These are phyloP conservation scores for Acronicta leporina DNA, from an alignment of 2,888 invertebrate species.

Conservation along the genomic window DNA sequence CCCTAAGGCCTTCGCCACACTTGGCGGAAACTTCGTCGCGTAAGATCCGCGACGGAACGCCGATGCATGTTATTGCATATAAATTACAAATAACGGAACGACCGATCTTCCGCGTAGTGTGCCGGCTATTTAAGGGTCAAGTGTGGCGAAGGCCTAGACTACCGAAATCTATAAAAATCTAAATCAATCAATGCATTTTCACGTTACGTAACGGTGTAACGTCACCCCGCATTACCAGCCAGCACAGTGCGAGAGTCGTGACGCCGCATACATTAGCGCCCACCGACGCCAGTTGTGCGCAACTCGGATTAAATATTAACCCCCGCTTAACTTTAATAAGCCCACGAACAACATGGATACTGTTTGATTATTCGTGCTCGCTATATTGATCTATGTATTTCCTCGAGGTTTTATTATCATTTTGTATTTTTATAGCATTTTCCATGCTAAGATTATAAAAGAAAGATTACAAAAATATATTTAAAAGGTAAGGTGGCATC, in stretches of 20 bases:
- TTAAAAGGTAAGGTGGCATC: too few relatives aligned
- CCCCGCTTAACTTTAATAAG: constrained; percentile 73
- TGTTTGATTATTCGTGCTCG: constrained; percentile 63
- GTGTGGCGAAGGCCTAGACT: too few relatives aligned
- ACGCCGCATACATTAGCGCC: constrained; percentile 70
- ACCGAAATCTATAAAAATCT: neutral
- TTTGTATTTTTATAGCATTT: too few relatives aligned
- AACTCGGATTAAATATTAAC: constrained; percentile 72
- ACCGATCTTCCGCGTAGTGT: too few relatives aligned
- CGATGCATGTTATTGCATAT: too few relatives aligned
- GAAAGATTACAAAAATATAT: too few relatives aligned
- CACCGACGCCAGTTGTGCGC: constrained; percentile 58
- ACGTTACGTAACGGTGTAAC: constrained; percentile 49
- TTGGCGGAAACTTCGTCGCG: too few relatives aligned
- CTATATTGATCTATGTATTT: constrained; percentile 39
- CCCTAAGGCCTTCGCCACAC: too few relatives aligned
- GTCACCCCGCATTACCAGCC: constrained; percentile 52
- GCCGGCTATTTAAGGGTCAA: too few relatives aligned
- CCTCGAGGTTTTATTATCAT: constrained; percentile 9
- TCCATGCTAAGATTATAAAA: too few relatives aligned
- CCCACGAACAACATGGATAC: constrained; percentile 62
- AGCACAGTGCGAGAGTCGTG: constrained; percentile 61
- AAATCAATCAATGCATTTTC: constrained; percentile 5
- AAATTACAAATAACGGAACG: too few relatives aligned
- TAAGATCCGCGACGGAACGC: too few relatives aligned